Conservation (phyloP, 2,888 invertebrate genomes). For the Luffia ferchaultella region DNA sequence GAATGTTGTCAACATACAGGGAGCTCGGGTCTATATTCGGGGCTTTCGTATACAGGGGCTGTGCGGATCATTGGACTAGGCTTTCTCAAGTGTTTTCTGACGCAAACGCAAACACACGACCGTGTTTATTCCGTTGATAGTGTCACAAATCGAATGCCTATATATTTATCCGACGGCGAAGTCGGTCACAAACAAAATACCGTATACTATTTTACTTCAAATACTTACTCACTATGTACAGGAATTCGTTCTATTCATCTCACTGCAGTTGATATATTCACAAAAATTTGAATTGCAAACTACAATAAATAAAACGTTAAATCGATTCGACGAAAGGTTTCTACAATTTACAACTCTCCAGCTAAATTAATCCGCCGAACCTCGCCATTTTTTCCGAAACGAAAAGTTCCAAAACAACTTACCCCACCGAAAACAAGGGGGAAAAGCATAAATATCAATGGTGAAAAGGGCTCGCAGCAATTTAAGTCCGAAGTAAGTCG, state of each 20-base stretch:
- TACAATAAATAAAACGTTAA: neutral
- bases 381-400: slow-evolving; percentile 37
- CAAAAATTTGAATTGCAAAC: too few relatives aligned
- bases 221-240: too few relatives aligned
- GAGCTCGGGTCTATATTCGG: neutral
- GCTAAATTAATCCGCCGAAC: slow-evolving; percentile 49
- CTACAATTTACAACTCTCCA: slow-evolving; percentile 54
- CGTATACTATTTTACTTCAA: too few relatives aligned
- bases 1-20: too few relatives aligned
- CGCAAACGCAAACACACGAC: slow-evolving; percentile 3
- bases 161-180: neutral
- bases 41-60: neutral
- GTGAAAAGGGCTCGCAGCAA: slow-evolving; percentile 37
- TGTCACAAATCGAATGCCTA: neutral
- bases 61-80: neutral
- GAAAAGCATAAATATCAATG: slow-evolving; percentile 56
- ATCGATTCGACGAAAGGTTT: neutral
- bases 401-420: slow-evolving; percentile 50
- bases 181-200: neutral
- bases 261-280: too few relatives aligned
- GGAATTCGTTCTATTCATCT: too few relatives aligned
- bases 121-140: slow-evolving; percentile 6
- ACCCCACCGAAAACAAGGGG: slow-evolving; percentile 30
- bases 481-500: slow-evolving; percentile 24
- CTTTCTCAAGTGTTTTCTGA: slow-evolving; percentile 6